Base-by-base conservation (phyloP, 1,140 invertebrate genomes). In the Sipha flava region DNA sequence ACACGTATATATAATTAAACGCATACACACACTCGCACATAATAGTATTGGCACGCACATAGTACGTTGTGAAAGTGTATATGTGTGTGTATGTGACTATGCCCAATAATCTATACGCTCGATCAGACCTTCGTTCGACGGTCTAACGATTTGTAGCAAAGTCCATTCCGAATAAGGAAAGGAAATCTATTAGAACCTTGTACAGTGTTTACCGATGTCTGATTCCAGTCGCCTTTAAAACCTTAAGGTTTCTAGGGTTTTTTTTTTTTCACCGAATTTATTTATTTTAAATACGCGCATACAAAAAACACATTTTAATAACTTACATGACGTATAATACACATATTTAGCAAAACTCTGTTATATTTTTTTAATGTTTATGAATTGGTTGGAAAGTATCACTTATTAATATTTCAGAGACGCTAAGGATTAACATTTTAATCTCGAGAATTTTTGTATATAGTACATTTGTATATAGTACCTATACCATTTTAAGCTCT, bases 41-140 rank as follows among this genome's bases (percentile, higher is more conserved):
- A 18, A 62, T 62, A 34, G 3, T 21, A 34, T 40, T 31, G 12
- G 40, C 62, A 21, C 34, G 23, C 1, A 23, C 18, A 16, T 5
- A 40, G n/a, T n/a, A n/a, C n/a, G n/a, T n/a, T n/a, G n/a, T n/a
- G n/a, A n/a, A n/a, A n/a, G n/a, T n/a, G n/a, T 54, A 23, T 54
- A 47, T 47, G 45, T 14, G 43, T 12, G 16, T 2, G 45, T 18
- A 18, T 18, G 16, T 23, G 49, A n/a, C n/a, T 0, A 66, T 23
- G 34, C 23, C 62, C n/a, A 64, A 3, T 6, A 66, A n/a, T n/a
- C 34, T 23, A 34, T 21, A 66, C 62, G 34, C 62, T 66, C 62
- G 62, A 66, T 66, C 62, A 40, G 34, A 66, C 62, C n/a, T n/a
- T 66, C 62, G n/a, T 64, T 64, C 59, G 34, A 66, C 21, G 62